Base-by-base conservation (phyloP, 2,113 vertebrate species). In the Anser cygnoides region DNA sequence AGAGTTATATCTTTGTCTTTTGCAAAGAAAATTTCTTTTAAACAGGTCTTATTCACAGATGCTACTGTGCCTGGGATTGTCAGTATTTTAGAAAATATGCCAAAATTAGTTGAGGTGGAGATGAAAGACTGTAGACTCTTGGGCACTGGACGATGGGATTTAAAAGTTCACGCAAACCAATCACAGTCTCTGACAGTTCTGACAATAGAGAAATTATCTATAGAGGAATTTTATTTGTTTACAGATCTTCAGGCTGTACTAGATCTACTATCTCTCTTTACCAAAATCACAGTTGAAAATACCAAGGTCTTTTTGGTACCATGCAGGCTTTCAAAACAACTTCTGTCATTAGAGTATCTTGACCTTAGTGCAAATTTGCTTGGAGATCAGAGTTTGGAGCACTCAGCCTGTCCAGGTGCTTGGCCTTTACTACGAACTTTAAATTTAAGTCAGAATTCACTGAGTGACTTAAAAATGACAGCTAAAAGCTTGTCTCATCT, bases 401-500 rank as follows among this genome's bases (percentile, higher is more conserved):
- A 44, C 17, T 44, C 98, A 3, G 94, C 98, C 4, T 98, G 98
- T 43, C 19, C 3, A 6, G 74, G 59, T 8, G 46, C 16, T 28
- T 97, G 94, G 97, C 94, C 91, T 14, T 94, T 55, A 6, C 76
- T 99, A 2, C 92, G 89, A 66, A 98, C 96, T 50, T 77, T 99
- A 68, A 98, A 98, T 85, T 75, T 99, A 72, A 98, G 98, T 90
- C 96, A 90, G 41, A 99, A 99, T 93, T 61, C 44, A 44, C 44
- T 44, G 44, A 44, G n/a, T n/a, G 92, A 92, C 9, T 87, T 99
- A 31, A 35, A 84, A 84, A 95, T 71, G 29, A 96, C 97, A 0
- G 93, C 93, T 33, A 37, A 35, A 59, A 92, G 97, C 78, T 96
- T 98, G 28, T 72, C 89, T 28, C 97, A 94, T 52, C 94, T 99